These are phyloP conservation scores for Gari tellinella DNA, from an alignment of 2,888 invertebrate species.

Conservation along the genomic window DNA sequence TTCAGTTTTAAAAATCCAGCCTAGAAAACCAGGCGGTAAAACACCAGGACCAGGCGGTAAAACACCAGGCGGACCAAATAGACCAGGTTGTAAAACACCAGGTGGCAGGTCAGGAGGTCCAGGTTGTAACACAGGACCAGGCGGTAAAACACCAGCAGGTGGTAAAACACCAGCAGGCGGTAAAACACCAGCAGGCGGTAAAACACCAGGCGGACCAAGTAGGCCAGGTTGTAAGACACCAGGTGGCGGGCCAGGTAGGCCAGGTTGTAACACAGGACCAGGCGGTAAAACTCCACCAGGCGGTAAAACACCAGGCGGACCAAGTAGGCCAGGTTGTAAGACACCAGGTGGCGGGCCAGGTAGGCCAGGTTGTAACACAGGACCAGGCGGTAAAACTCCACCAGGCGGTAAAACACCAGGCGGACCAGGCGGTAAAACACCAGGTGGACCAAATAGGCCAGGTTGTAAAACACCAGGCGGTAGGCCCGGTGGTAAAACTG, in stretches of 20 bases:
- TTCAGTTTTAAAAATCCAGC: slow-evolving; percentile 12
- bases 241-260: slow-evolving; percentile 25
- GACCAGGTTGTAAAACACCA: too few relatives aligned
- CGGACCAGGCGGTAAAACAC: slow-evolving; percentile 9
- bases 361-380: slow-evolving; percentile 36
- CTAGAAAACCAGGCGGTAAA: slow-evolving; percentile 1
- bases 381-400: slow-evolving; percentile 28
- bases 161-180: too few relatives aligned
- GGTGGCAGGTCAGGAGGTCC: slow-evolving; percentile 43
- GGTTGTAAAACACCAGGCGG: slow-evolving; percentile 39
- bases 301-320: too few relatives aligned
- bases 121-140: slow-evolving; percentile 19
- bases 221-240: too few relatives aligned
- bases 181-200: too few relatives aligned
- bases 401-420: background rate
- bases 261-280: slow-evolving; percentile 23
- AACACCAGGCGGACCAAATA: slow-evolving; percentile 34
- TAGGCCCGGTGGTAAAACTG: slow-evolving; percentile 16
- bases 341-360: slow-evolving; percentile 32
- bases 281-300: slow-evolving; percentile 14
- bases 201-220: slow-evolving; percentile 30
- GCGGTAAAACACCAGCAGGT: too few relatives aligned
- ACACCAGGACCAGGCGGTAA: background rate
- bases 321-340: slow-evolving; percentile 32
- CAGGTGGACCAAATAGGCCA: slow-evolving; percentile 36